Base-by-base conservation (phyloP, 2,888 invertebrate species). In the Epirrhoe tristata region DNA sequence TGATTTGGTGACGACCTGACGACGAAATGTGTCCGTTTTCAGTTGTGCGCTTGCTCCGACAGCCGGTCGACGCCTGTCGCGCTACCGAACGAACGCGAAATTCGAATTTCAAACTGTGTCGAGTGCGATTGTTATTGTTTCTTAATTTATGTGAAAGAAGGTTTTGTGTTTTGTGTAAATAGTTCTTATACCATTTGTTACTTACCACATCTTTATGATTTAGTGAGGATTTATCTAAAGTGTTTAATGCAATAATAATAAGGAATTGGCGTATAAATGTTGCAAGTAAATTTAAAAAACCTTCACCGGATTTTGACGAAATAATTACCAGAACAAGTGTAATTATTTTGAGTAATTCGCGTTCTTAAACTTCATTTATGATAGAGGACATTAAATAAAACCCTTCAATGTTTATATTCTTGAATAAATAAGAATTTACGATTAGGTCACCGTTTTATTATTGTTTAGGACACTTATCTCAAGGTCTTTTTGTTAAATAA, bases 1-100 rank as follows among this genome's bases (percentile, higher is more conserved):
- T 81, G 82, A 82, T 81, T 77, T 82, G 83, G 81, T 84, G 84
- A 82, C 83, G 82, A 82, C 81, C 77, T 82, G 83, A 80, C 84
- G 84, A 82, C 83, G 81, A 79, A 80, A 75, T 67, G 71, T 77
- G 78, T 77, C 80, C 76, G 71, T 81, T 86, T 85, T 86, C 80
- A 92, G 92, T 92, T 83, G 77, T 83, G 84, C 90, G 87, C 86
- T 83, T 88, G 85, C 89, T 78, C 78, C 85, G 84, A 80, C 77
- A 71, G 84, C 83, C 84, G 83, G 81, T 67, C 83, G 89, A 90
- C 93, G 93, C 82, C 76, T 82, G 85, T 78, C 81, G 82, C 76
- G 72, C 71, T 69, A 75, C 74, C 77, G 72, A 74, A 79, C 78
- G 72, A 72, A 68, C 72, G 73, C 62, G 63, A 72, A 70, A 67